Evolutionary conservation across 2,888 invertebrate genomes (phyloP).

Genomic region (Cantharis nigra): DNA sequence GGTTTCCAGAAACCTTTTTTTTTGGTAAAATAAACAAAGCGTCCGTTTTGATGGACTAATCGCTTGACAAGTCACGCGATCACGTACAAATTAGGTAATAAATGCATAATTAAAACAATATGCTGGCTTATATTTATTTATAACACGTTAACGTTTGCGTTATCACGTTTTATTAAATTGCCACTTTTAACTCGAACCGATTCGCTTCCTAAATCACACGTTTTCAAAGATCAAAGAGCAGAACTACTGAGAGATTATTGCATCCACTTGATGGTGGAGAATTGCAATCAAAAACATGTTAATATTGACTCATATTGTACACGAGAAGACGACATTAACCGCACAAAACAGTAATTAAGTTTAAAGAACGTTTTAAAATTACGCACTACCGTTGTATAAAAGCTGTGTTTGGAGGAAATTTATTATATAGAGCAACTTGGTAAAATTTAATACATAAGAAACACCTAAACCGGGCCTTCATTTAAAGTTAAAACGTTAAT

Average conservation of each 20-base stretch:
- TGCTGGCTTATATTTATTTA: conserved; percentile 10
- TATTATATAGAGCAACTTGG: not conserved
- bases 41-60: conserved; percentile 7
- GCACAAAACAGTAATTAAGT: not conserved
- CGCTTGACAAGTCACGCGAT: conserved; percentile 22
- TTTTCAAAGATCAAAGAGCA: not conserved
- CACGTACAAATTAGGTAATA: conserved; percentile 16
- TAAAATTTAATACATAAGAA: not conserved
- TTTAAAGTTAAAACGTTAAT: conserved; percentile 1
- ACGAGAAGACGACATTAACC: not conserved
- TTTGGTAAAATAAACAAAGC: not conserved
- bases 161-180: conserved; percentile 16
- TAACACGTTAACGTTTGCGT: conserved; percentile 5
- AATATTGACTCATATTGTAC: not conserved
- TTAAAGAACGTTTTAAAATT: not conserved
- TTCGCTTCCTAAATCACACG: not conserved
- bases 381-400: not conserved
- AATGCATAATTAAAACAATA: conserved; percentile 17
- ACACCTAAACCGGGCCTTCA: not conserved
- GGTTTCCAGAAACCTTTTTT: not conserved
- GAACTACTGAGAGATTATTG: not conserved
- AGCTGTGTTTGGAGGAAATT: not conserved
- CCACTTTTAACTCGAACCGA: not conserved
- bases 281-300: not conserved
- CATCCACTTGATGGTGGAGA: not conserved